Evolutionary conservation across 2,888 invertebrate genomes (phyloP).

Genomic region (Callyntrura guangdongensis): DNA sequence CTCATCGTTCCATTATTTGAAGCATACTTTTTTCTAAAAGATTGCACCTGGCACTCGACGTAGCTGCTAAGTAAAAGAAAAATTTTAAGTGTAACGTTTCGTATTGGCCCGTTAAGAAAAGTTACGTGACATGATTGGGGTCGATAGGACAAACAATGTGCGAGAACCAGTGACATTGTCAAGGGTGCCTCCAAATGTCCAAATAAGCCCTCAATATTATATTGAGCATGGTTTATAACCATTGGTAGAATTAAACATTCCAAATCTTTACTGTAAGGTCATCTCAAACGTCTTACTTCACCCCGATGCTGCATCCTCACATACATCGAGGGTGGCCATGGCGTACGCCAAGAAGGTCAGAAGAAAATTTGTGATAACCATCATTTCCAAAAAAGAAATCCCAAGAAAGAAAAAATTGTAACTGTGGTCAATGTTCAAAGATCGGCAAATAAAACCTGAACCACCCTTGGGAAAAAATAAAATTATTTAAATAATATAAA

Average conservation of each 20-base stretch:
- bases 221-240: conserved; percentile 53
- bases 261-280: conserved; percentile 61
- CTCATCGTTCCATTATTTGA: conserved; percentile 46
- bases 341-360: conserved; percentile 31
- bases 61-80: not conserved
- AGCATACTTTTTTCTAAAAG: conserved; percentile 23
- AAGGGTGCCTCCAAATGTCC: no score
- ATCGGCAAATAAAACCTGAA: no score
- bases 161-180: conserved; percentile 52
- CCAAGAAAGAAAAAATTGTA: no score
- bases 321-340: conserved; percentile 30
- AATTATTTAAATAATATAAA: no score
- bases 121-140: conserved; percentile 3
- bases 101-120: not conserved
- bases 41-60: not conserved
- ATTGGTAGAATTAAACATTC: no score
- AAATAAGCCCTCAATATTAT: no score
- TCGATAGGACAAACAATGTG: not conserved
- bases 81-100: not conserved
- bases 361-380: conserved; percentile 54
- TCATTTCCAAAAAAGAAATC: no score
- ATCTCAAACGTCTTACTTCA: conserved; percentile 63
- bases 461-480: no score
- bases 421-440: no score
- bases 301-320: conserved; percentile 67